phyloP scores from a whole-genome alignment of 1,140 invertebrate species.

The Drosophila dunni region DNA sequence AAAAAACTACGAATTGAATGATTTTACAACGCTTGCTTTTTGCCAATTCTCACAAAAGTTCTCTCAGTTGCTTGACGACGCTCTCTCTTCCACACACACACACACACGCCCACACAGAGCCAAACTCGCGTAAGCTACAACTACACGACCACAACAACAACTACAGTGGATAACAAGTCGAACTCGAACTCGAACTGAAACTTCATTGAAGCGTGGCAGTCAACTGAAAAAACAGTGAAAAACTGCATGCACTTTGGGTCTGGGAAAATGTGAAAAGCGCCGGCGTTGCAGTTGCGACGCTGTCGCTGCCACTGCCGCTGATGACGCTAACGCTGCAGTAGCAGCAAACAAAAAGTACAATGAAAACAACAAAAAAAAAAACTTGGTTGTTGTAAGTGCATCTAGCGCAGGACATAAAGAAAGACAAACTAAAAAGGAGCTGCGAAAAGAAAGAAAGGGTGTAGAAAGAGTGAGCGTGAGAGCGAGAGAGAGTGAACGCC shows the following conservation, averaged over 20 bases:
- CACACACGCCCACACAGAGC: background rate
- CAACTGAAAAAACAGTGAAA: slow-evolving; percentile 68
- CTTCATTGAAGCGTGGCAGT: slow-evolving; percentile 81
- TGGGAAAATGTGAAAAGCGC: slow-evolving; percentile 41
- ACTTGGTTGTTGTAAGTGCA: slow-evolving; percentile 6
- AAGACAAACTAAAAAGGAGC: slow-evolving; percentile 9
- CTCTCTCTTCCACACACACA: background rate
- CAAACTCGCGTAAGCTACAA: slow-evolving; percentile 9
- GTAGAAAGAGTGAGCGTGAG: slow-evolving; percentile 5
- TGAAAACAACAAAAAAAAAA: background rate
- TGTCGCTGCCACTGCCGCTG: background rate
- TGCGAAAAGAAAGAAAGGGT: slow-evolving; percentile 1
- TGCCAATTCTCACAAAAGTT: slow-evolving; percentile 16
- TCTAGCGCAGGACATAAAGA: slow-evolving; percentile 5
- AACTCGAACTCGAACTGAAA: slow-evolving; percentile 67
- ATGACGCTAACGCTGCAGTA: background rate
- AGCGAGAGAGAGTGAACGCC: slow-evolving; percentile 22
- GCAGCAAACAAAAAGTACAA: background rate
- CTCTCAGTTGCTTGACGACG: background rate
- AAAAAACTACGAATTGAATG: slow-evolving; percentile 3
- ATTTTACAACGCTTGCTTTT: background rate
- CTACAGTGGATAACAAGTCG: slow-evolving; percentile 50
- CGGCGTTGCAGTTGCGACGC: slow-evolving; percentile 21
- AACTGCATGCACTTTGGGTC: slow-evolving; percentile 39
- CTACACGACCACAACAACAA: slow-evolving; percentile 14